phyloP scores from a whole-genome alignment of 2,113 vertebrate species.

The Phrynocephalus versicolor region DNA sequence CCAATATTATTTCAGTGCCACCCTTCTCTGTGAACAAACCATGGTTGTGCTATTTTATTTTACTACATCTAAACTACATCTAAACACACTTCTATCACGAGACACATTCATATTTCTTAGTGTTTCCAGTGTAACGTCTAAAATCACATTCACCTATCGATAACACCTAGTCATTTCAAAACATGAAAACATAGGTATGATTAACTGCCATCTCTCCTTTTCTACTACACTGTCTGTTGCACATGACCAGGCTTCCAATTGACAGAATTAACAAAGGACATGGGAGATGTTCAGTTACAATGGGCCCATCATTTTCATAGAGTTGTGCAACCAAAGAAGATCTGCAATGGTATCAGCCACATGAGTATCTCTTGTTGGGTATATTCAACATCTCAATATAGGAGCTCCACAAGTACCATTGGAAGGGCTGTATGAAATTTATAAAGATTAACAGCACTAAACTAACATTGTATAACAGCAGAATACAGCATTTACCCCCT shows the following conservation, averaged over 20 bases:
- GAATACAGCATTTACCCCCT: constrained; percentile 9
- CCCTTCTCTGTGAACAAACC: too few species aligned
- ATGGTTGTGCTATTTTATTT: too few species aligned
- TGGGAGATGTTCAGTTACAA: not conserved
- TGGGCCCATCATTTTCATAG: not conserved
- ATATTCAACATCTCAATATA: not conserved
- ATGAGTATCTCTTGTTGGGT: not conserved
- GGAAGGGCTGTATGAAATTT: not conserved
- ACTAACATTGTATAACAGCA: constrained; percentile 58
- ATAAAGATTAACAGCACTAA: constrained; percentile 36
- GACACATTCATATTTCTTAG: too few species aligned
- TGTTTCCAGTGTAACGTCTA: not conserved
- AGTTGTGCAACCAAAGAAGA: not conserved
- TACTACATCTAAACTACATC: not conserved
- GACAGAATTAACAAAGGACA: not conserved
- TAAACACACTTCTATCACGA: not conserved
- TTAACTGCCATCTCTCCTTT: not conserved
- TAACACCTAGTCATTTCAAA: too few species aligned
- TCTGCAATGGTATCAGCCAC: not conserved
- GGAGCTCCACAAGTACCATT: constrained; percentile 19
- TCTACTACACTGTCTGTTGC: not conserved
- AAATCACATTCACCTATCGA: not conserved
- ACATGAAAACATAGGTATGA: not conserved
- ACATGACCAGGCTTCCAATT: not conserved
- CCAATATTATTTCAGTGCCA: too few species aligned